A percentile compares a stretch with the other conserved stretches of the same genome.
These are phyloP conservation scores for Carapus acus DNA, from an alignment of 2,797 vertebrate genomes.

Conservation along the genomic window DNA sequence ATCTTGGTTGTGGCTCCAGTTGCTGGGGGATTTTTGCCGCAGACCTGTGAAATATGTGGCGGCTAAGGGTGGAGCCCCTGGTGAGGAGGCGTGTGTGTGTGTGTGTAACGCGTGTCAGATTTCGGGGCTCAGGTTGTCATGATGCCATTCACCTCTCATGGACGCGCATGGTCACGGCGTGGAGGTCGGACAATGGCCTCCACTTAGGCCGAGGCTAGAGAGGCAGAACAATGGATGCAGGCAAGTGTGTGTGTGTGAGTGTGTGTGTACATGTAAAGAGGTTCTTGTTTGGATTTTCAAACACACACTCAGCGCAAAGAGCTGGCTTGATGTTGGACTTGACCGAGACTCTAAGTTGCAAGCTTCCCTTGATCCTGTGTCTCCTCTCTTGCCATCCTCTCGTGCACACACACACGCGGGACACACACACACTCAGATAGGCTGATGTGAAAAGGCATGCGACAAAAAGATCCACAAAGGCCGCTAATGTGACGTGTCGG, in stretches of 20 bases:
- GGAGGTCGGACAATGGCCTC: slow-evolving; percentile 47
- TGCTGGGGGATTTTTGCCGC: not conserved
- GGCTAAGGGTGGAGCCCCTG: too few relatives aligned
- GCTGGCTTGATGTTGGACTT: not conserved
- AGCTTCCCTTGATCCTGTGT: not conserved
- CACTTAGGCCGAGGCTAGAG: slow-evolving; percentile 27
- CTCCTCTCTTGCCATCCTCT: not conserved
- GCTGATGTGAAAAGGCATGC: slow-evolving; percentile 15
- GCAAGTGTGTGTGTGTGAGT: slow-evolving; percentile 16
- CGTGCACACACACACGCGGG: not conserved
- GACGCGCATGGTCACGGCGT: slow-evolving; percentile 30
- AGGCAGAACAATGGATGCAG: slow-evolving; percentile 39
- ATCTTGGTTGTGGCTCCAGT: not conserved
- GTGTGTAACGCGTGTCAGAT: too few relatives aligned
- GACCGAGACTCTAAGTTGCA: not conserved
- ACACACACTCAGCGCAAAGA: not conserved
- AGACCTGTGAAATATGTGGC: too few relatives aligned
- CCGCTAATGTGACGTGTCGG: slow-evolving; percentile 39
- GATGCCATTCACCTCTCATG: slow-evolving; percentile 2
- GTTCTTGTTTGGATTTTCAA: slow-evolving; percentile 9
- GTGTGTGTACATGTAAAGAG: slow-evolving; percentile 18
- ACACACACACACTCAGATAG: not conserved
- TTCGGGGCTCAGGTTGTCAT: too few relatives aligned
- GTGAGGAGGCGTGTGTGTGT: too few relatives aligned
- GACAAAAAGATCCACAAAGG: slow-evolving; percentile 40